phyloP scores from a whole-genome alignment of 2,113 vertebrate genomes.

The Phalacrocorax pelagicus region DNA sequence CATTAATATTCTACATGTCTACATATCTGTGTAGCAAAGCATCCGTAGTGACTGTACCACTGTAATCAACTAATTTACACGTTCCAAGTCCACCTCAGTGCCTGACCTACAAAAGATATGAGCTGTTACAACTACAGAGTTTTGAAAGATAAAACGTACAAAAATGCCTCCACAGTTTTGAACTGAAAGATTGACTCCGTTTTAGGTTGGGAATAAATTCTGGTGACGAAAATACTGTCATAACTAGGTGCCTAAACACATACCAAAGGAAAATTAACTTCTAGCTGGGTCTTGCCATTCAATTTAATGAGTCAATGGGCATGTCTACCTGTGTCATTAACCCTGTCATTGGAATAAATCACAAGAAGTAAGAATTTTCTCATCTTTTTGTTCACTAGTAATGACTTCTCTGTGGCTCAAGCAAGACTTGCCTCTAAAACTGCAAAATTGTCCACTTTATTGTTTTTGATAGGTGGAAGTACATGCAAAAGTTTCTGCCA shows the following conservation, averaged over 20 bases:
- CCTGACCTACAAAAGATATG: not conserved
- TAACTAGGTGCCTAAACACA: not conserved
- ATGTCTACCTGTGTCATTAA: slow-evolving; percentile 39
- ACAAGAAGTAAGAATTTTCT: not conserved
- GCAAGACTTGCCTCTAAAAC: not conserved
- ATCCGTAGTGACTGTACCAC: not conserved
- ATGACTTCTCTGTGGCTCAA: not conserved
- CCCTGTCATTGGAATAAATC: slow-evolving; percentile 19
- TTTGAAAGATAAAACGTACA: not conserved
- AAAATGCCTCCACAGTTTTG: not conserved
- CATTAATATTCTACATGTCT: not conserved
- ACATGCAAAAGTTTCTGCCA: not conserved
- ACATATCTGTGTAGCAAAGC: not conserved
- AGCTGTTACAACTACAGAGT: not conserved
- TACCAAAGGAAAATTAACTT: slow-evolving; percentile 32
- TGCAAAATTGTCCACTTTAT: not conserved
- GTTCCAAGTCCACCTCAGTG: not conserved
- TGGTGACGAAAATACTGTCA: not conserved
- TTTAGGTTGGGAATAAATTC: not conserved
- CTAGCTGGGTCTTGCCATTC: not conserved
- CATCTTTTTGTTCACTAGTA: not conserved
- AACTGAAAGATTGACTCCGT: not conserved
- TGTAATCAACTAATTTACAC: not conserved
- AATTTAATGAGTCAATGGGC: slow-evolving; percentile 52
- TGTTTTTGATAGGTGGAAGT: not conserved